Evolutionary conservation across 2,797 vertebrate genomes (phyloP).

Genomic region (Sebastes trivittatus): DNA sequence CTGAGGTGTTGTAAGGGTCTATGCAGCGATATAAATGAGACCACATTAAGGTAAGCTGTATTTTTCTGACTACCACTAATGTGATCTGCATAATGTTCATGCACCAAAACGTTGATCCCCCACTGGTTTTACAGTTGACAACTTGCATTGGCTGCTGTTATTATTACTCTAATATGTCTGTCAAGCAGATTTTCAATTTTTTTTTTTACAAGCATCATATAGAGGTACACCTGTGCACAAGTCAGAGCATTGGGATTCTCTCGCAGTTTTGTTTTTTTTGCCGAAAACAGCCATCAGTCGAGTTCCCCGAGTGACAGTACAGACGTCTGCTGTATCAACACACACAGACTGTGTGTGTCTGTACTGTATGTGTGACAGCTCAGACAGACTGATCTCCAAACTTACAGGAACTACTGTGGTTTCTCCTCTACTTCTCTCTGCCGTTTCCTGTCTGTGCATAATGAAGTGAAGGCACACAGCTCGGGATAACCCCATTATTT

Average conservation of each 20-base stretch:
- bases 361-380: slow-evolving; percentile 35
- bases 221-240: not conserved
- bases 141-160: not conserved
- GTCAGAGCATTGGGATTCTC: slow-evolving; percentile 1
- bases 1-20: slow-evolving; percentile 52
- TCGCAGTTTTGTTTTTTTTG: not conserved
- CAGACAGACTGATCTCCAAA: slow-evolving; percentile 42
- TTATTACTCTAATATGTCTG: slow-evolving; percentile 3
- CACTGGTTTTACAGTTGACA: slow-evolving; percentile 9
- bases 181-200: not conserved
- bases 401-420: slow-evolving; percentile 28
- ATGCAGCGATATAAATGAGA: slow-evolving; percentile 41
- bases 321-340: slow-evolving; percentile 33
- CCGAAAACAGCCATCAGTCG: slow-evolving; percentile 32
- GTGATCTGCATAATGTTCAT: slow-evolving; percentile 9
- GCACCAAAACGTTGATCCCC: slow-evolving; percentile 2
- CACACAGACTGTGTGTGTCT: slow-evolving; percentile 30
- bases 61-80: slow-evolving; percentile 49
- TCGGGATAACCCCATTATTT: not conserved
- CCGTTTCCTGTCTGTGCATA: slow-evolving; percentile 5
- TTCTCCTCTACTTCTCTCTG: slow-evolving; percentile 7
- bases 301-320: slow-evolving; percentile 24
- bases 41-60: slow-evolving; percentile 50
- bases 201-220: not conserved
- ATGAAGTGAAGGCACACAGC: not conserved